Evolutionary conservation across 2,888 invertebrate species (phyloP).

Genomic region (Linhomoeus sp.): DNA sequence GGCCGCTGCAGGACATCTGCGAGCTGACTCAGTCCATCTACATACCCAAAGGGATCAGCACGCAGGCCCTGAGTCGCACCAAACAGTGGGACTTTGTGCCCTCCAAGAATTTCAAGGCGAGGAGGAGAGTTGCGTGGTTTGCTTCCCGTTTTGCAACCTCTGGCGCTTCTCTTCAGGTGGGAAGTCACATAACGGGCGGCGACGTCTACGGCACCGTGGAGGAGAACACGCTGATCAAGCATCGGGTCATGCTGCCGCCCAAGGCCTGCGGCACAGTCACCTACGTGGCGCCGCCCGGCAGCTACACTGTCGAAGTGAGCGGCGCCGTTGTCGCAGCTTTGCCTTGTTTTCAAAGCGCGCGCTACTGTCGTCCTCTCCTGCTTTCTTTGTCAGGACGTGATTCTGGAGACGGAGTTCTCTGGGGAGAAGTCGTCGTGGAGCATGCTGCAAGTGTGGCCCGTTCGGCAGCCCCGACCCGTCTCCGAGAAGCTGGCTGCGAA

Average conservation of each 20-base stretch:
- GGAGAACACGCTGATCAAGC: constrained; percentile 92
- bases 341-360: neutral
- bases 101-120: constrained; percentile 9
- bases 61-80: constrained; percentile 63
- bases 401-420: constrained; percentile 95
- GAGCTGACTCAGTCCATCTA: constrained; percentile 87
- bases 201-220: constrained; percentile 87
- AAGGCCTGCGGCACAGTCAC: constrained; percentile 86
- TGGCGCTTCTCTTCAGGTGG: constrained; percentile 39
- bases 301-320: constrained; percentile 75
- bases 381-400: constrained; percentile 50
- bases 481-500: constrained; percentile 97
- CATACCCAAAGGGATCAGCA: constrained; percentile 96
- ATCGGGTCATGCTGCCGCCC: constrained; percentile 83
- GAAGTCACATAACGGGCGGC: constrained; percentile 95
- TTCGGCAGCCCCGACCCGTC: constrained; percentile 83
- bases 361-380: neutral
- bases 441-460: constrained; percentile 99
- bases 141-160: no score
- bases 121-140: neutral
- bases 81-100: constrained; percentile 80
- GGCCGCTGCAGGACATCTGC: constrained; percentile 81
- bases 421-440: constrained; percentile 71
- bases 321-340: neutral
- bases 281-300: constrained; percentile 75